Evolutionary conservation across 2,888 invertebrate species (phyloP).

Genomic region (Rhogogaster chlorosoma): DNA sequence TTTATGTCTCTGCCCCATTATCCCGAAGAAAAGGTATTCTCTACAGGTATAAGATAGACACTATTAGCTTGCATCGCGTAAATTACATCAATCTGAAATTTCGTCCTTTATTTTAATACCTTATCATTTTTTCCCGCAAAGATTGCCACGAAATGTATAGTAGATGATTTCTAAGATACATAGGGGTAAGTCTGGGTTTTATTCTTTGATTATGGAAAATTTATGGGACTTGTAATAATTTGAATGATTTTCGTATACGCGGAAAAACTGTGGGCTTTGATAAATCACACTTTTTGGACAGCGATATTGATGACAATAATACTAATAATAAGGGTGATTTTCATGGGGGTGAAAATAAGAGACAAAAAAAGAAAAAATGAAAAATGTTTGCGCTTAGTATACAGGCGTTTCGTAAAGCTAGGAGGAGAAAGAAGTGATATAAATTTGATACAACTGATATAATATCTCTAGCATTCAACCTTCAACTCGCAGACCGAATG

Average conservation of each 20-base stretch:
- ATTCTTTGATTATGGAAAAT: not conserved
- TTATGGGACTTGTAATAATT: not conserved
- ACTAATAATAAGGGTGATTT: not conserved
- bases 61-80: not conserved
- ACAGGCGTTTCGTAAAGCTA: not conserved
- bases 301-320: not conserved
- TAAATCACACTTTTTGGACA: not conserved
- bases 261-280: not conserved
- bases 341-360: not conserved
- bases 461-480: constrained; percentile 32
- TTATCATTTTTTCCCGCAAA: not conserved
- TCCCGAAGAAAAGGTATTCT: constrained; percentile 30
- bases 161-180: not conserved
- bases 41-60: constrained; percentile 11
- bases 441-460: constrained; percentile 41
- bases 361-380: not conserved
- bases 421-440: not conserved
- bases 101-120: not conserved
- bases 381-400: constrained; percentile 19
- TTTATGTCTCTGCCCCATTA: constrained; percentile 22
- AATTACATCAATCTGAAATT: not conserved
- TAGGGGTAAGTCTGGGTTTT: no score
- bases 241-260: not conserved
- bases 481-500: constrained; percentile 20
- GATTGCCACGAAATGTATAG: not conserved